These are phyloP conservation scores for Ranitomeya variabilis DNA, from an alignment of 2,113 vertebrate species.

Conservation along the genomic window DNA sequence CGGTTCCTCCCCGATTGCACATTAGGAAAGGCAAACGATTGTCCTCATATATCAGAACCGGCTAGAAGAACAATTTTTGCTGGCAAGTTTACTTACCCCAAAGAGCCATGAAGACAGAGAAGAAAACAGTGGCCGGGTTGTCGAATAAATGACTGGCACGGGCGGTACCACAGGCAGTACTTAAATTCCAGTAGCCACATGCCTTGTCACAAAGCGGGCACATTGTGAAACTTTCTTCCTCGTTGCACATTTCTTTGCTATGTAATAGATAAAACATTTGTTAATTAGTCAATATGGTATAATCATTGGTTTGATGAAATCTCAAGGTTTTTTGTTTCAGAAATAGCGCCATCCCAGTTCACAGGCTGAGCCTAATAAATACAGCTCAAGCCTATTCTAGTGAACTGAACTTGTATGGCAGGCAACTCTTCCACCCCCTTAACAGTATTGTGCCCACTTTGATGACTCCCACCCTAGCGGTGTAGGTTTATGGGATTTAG, in stretches of 20 bases:
- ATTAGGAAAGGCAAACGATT: too few species aligned
- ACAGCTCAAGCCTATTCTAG: too few species aligned
- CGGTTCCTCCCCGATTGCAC: neutral
- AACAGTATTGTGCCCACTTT: too few species aligned
- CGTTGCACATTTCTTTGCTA: slow-evolving; percentile 94
- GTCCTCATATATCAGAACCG: too few species aligned
- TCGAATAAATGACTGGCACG: slow-evolving; percentile 95
- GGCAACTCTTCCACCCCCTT: too few species aligned
- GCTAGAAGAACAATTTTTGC: neutral
- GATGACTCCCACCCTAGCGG: too few species aligned
- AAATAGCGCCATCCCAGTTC: neutral
- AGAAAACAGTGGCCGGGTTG: slow-evolving; percentile 95
- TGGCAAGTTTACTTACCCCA: slow-evolving; percentile 83
- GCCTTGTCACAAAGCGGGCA: slow-evolving; percentile 94
- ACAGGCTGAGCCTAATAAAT: neutral
- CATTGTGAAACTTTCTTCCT: slow-evolving; percentile 90
- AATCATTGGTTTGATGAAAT: neutral
- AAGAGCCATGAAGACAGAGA: slow-evolving; percentile 96
- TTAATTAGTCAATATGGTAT: neutral
- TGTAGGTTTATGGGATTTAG: too few species aligned
- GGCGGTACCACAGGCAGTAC: slow-evolving; percentile 88
- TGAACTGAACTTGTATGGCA: too few species aligned
- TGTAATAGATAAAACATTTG: slow-evolving; percentile 28
- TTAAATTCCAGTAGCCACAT: slow-evolving; percentile 95
- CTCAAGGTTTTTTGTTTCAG: neutral